Percentiles rank a stretch among this genome's conserved stretches.
These are phyloP conservation scores for Phrynocephalus guinanensis DNA, from an alignment of 2,797 vertebrate genomes.

Conservation along the genomic window DNA sequence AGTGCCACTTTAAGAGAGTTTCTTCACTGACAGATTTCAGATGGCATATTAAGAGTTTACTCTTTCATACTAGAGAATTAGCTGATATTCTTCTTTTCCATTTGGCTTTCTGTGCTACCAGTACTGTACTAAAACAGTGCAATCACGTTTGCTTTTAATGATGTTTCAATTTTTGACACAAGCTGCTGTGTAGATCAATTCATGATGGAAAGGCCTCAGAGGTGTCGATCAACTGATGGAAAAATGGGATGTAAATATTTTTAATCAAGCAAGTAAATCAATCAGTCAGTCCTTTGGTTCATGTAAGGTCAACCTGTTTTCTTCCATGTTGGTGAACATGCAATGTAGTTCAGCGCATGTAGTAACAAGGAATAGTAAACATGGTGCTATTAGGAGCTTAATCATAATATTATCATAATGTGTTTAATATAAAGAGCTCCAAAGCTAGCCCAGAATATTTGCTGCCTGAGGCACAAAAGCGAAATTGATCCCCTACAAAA, in stretches of 20 bases:
- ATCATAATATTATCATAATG: too few relatives aligned
- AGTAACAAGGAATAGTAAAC: too few relatives aligned
- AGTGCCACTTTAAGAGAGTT: not conserved
- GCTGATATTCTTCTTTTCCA: not conserved
- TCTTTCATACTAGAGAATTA: not conserved
- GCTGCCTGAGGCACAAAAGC: not conserved
- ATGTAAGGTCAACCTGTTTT: not conserved
- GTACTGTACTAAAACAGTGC: not conserved
- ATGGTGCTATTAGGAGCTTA: not conserved
- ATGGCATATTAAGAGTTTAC: not conserved
- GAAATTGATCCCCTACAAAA: not conserved
- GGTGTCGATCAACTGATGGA: conserved; percentile 8
- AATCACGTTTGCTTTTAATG: not conserved
- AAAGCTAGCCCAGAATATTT: not conserved
- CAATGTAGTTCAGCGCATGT: not conserved
- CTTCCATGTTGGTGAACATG: not conserved
- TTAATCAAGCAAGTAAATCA: not conserved
- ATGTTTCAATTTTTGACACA: not conserved
- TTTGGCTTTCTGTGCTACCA: not conserved
- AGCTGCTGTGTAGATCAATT: conserved; percentile 1
- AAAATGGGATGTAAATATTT: not conserved
- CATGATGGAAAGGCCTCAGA: not conserved
- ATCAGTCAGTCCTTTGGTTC: not conserved
- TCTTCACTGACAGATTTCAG: not conserved
- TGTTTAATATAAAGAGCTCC: not conserved